A percentile compares a stretch with the other conserved stretches of the same genome.
Conservation (phyloP, 2,797 vertebrate genomes). For the Clarias pachynema region DNA sequence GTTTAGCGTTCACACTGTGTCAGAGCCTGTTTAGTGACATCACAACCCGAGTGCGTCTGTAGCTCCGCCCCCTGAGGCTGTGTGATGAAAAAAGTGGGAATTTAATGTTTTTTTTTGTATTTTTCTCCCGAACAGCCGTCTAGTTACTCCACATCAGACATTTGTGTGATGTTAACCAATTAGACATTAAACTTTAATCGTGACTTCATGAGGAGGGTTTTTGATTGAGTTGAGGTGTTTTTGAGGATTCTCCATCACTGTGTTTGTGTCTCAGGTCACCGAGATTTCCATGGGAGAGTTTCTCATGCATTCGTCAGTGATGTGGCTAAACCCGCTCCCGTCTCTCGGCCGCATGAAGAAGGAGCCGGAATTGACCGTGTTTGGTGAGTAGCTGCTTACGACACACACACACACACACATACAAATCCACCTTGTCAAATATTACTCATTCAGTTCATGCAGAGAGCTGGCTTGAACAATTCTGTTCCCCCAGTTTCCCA, state of each 20-base stretch:
- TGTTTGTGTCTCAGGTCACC: constrained; percentile 79
- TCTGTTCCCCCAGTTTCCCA: background rate
- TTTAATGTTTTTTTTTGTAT: background rate
- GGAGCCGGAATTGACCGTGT: constrained; percentile 91
- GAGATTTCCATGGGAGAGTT: constrained; percentile 99
- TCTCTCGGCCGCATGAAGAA: constrained; percentile 92
- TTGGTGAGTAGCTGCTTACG: constrained; percentile 77
- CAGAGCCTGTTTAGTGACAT: background rate
- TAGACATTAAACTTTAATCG: background rate
- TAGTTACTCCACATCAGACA: background rate
- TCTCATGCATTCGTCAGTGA: constrained; percentile 89
- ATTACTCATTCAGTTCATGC: background rate
- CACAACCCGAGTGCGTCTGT: background rate
- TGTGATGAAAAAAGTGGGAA: background rate
- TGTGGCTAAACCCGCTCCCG: constrained; percentile 93
- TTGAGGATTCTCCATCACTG: background rate
- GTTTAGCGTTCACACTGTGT: too few species aligned
- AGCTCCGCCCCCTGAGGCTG: background rate
- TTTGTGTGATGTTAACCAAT: background rate
- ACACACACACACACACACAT: background rate
- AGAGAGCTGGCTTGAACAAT: background rate
- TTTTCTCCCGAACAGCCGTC: too few species aligned
- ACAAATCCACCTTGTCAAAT: background rate
- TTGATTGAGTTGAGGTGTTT: background rate
- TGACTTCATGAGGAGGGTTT: background rate